Evolutionary conservation across 23 tunicate species (phyloP), one percentile per base, ranked within the genome.

Genomic region (Ascidia mentula): DNA sequence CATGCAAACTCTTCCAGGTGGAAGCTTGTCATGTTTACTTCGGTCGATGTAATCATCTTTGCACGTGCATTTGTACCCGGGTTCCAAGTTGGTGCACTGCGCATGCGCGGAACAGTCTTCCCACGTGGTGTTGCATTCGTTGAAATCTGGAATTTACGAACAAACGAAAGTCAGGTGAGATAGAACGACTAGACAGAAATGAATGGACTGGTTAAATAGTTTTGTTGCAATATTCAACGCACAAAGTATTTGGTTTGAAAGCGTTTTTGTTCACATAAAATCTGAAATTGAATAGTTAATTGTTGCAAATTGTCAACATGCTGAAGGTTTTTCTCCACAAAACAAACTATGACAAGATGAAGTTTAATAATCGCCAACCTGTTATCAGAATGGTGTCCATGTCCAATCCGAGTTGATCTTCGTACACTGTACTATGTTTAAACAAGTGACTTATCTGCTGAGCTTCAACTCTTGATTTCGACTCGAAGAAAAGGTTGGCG

Each of bases 71-170:
- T 31, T 72, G 40, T 34, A 93, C 13, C 98, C 93, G 0, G 98
- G 92, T 15, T 76, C 45, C n/a, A 34, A 20, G 76, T 93, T 88
- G 15, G 37, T 72, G 77, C 98, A 93, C 40, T 24, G 33, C 24
- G 87, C 90, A 60, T 84, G 38, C 45, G 39, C 73, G 31, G 87
- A 76, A 72, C 98, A 93, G 71, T 93, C 98, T 18, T 86, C 45
- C 89, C 89, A 93, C 9, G 86, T 80, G 32, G 82, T 80, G 38
- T 80, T 72, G 65, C 98, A 93, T 76, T 93, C 98, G 59, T 93
- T 73, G 37, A 81, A 93, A 77, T 93, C 98, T 93, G 60, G 0
- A 46, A 53, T 6, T 53, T n/a, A n/a, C n/a, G n/a, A n/a, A n/a
- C n/a, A n/a, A n/a, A n/a, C n/a, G n/a, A n/a, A n/a, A n/a, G n/a